These are phyloP conservation scores for Poeciliopsis prolifica DNA, from an alignment of 2,113 vertebrate genomes.

Conservation along the genomic window DNA sequence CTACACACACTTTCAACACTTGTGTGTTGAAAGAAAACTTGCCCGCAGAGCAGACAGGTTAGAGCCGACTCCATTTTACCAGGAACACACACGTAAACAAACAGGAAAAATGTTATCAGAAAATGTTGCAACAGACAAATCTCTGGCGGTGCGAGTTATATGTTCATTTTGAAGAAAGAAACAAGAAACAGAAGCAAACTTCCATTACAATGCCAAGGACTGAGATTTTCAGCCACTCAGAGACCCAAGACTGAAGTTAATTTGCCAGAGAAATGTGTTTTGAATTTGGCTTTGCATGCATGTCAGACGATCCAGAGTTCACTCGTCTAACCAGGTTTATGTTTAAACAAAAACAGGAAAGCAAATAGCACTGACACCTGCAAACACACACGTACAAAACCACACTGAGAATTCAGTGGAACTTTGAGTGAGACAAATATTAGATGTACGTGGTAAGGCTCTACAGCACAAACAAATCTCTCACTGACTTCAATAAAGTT, in stretches of 20 bases:
- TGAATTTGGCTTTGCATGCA: constrained; percentile 56
- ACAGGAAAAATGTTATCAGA: background rate
- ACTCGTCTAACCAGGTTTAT: constrained; percentile 67
- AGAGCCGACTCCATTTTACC: constrained; percentile 1
- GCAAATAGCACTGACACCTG: constrained; percentile 52
- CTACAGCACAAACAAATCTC: background rate
- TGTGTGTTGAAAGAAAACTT: constrained; percentile 6
- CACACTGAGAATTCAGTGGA: constrained; percentile 9
- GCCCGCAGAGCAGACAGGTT: background rate
- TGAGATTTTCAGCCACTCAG: background rate
- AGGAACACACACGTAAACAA: background rate
- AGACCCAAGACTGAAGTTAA: constrained; percentile 11
- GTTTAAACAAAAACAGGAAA: constrained; percentile 70
- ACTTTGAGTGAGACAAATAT: background rate
- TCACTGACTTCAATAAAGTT: background rate
- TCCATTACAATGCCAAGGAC: background rate
- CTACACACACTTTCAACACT: background rate
- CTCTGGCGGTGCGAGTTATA: background rate
- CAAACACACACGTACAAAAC: constrained; percentile 30
- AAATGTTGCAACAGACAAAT: constrained; percentile 8
- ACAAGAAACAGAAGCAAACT: background rate
- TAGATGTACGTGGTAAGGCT: constrained; percentile 6
- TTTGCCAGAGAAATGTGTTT: constrained; percentile 47
- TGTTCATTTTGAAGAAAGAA: background rate
- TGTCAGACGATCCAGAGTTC: constrained; percentile 51